Evolutionary conservation across 2,797 vertebrate genomes (phyloP).

Genomic region (Artibeus jamaicensis): DNA sequence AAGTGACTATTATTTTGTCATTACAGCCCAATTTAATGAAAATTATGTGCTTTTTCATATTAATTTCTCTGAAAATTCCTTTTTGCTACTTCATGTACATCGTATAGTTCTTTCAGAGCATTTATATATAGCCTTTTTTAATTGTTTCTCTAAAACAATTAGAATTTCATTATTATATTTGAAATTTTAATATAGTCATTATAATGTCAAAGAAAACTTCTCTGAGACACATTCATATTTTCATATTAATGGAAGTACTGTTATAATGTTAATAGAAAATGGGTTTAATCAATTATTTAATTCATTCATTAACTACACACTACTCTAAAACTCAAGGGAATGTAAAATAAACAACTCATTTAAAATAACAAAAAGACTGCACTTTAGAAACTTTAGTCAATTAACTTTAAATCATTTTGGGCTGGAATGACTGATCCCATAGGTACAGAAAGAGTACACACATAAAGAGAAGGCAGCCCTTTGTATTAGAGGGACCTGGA

Average conservation of each 20-base stretch:
- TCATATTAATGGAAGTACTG: constrained; percentile 66
- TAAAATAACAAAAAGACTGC: constrained; percentile 38
- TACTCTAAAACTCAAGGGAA: constrained; percentile 43
- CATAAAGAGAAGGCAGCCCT: neutral
- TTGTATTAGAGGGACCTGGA: neutral
- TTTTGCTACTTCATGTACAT: constrained; percentile 49
- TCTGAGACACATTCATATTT: constrained; percentile 67
- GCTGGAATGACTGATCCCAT: constrained; percentile 6
- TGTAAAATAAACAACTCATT: constrained; percentile 67
- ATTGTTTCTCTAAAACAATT: constrained; percentile 76
- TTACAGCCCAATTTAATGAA: constrained; percentile 64
- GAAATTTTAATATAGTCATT: constrained; percentile 78
- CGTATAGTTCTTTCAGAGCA: constrained; percentile 48
- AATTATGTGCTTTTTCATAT: constrained; percentile 49
- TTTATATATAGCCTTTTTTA: constrained; percentile 63
- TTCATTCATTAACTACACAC: constrained; percentile 62
- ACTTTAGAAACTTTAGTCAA: constrained; percentile 39
- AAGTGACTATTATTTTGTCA: constrained; percentile 55
- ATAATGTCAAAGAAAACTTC: constrained; percentile 75
- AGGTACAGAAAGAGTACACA: neutral
- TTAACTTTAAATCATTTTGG: constrained; percentile 38
- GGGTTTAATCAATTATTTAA: constrained; percentile 74
- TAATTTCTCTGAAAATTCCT: constrained; percentile 54
- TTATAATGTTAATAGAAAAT: constrained; percentile 72
- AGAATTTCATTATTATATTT: constrained; percentile 74